Evolutionary conservation across 1,140 invertebrate genomes (phyloP), one percentile per base, ranked within the genome.

Genomic region (Saxidomus purpurata): DNA sequence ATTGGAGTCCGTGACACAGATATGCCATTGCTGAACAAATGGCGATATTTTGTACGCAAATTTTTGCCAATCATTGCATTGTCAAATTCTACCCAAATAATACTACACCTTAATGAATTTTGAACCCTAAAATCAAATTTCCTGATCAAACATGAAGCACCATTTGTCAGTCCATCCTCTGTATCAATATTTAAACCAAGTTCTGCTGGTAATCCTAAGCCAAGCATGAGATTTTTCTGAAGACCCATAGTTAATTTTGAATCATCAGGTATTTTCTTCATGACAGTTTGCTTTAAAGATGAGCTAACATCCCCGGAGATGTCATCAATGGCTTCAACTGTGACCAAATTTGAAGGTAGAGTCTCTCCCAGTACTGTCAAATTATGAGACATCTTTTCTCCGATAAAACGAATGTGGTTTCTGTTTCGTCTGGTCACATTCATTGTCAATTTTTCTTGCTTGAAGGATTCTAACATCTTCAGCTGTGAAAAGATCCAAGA

Each of bases 1-100:
- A 92, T 83, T 76, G 91, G 86, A 74, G 89, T 92, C 89, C 89
- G 90, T 38, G 1, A 22, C 19, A 67, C 71, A n/a, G 67, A 3
- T 40, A 92, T 89, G 13, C 49, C 49, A 40, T 76, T n/a, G 4
- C 0, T 47, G 25, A 87, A 90, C 22, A 90, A 80, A 79, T 89
- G 84, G 36, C 67, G 88, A 55, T 92, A 92, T 43, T 85, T 71
- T 22, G 22, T 85, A 43, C 91, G 81, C 80, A 55, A 81, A 47
- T 38, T 43, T 19, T 25, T 55, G 1, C 84, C 90, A 69, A 91
- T 84, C 11, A 4, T 1, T 15, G 3, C 25, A 63, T 63, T 25
- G 3, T 63, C 59, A 79, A 87, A 87, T 76, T 61, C 34, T 8
- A 87, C 85, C 71, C 49, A 77, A 19, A 87, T 19, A 15, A 55